Conservation (phyloP, 2,113 vertebrate genomes). For the Hyperoodon ampullatus region DNA sequence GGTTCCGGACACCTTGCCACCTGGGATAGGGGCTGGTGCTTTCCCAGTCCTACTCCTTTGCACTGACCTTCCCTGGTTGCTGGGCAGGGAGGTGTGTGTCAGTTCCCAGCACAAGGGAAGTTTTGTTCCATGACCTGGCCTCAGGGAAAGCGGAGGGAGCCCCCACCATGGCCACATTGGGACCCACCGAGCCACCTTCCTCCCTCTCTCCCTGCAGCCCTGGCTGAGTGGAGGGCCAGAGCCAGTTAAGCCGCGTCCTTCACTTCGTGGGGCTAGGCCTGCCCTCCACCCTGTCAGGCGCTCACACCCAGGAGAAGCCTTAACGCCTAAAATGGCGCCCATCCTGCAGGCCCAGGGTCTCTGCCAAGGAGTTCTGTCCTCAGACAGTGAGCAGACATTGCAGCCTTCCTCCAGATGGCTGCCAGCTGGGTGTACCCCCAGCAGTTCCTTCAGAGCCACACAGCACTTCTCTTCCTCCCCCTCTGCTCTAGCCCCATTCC, state of each 20-base stretch:
- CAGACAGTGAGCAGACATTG: background rate
- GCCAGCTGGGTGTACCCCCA: too few species aligned
- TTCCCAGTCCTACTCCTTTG: background rate
- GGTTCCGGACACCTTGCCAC: background rate
- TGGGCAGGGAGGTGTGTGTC: background rate
- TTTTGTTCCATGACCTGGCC: background rate
- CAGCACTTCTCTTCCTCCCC: background rate
- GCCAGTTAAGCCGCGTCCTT: background rate
- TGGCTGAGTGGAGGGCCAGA: background rate
- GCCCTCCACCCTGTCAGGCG: background rate
- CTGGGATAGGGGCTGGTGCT: background rate
- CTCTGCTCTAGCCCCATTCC: background rate
- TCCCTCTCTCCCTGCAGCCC: background rate
- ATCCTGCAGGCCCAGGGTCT: background rate
- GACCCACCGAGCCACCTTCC: background rate
- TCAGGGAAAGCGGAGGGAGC: background rate
- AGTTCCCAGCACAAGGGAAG: background rate
- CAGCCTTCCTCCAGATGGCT: too few species aligned
- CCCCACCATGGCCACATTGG: background rate
- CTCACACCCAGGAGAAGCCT: background rate
- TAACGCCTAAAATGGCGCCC: accelerated
- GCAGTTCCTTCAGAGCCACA: too few species aligned
- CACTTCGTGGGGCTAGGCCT: background rate
- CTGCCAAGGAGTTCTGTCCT: background rate
- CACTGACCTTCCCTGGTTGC: background rate